Evolutionary conservation across 1,140 invertebrate species (phyloP).

Genomic region (Calycopis cecrops): DNA sequence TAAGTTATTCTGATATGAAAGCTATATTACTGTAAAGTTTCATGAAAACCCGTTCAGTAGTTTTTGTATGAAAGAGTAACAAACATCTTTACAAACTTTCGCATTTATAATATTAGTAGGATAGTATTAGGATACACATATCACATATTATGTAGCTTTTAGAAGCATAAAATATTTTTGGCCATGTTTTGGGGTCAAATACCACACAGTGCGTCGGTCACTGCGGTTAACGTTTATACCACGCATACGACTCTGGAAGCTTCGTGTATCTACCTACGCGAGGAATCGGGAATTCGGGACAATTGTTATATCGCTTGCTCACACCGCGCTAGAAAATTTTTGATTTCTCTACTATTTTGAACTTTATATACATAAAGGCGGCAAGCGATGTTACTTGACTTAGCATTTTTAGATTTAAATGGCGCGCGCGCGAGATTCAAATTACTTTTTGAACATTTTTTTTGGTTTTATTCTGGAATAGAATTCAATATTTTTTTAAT

Average conservation of each 20-base stretch:
- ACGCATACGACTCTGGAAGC: background rate
- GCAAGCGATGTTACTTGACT: constrained; percentile 13
- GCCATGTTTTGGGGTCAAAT: too few relatives aligned
- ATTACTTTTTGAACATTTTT: constrained; percentile 3
- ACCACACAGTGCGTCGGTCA: too few relatives aligned
- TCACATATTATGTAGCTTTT: too few relatives aligned
- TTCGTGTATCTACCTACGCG: constrained; percentile 3
- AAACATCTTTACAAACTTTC: too few relatives aligned
- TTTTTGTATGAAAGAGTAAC: too few relatives aligned
- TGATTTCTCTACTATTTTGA: background rate
- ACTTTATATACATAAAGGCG: constrained; percentile 9
- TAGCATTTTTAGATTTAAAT: constrained; percentile 18
- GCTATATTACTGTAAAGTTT: too few relatives aligned
- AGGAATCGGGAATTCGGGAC: constrained; percentile 9
- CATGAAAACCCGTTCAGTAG: too few relatives aligned
- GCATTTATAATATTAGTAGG: too few relatives aligned
- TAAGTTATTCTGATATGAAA: too few relatives aligned
- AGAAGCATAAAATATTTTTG: too few relatives aligned
- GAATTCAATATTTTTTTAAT: background rate
- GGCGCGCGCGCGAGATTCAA: constrained; percentile 21
- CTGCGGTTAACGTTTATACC: too few relatives aligned
- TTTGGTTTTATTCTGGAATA: constrained; percentile 12
- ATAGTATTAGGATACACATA: too few relatives aligned
- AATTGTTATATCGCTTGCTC: constrained; percentile 19
- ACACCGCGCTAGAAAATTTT: constrained; percentile 4